Percentiles rank a stretch among this genome's conserved stretches.
These are phyloP conservation scores for Sebastes miniatus DNA, from an alignment of 2,797 vertebrate species.

Conservation along the genomic window DNA sequence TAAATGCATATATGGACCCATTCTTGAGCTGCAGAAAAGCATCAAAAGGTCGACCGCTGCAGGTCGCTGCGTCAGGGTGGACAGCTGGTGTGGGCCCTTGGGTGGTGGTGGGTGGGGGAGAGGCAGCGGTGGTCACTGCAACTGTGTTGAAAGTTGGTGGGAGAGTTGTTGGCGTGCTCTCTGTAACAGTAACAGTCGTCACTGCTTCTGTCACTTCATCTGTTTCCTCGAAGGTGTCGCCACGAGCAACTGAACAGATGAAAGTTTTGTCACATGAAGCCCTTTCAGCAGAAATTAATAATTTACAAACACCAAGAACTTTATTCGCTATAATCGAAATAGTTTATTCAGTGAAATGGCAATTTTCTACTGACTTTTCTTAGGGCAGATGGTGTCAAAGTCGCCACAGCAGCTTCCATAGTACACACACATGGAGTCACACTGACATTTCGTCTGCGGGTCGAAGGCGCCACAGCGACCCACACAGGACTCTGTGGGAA, in stretches of 20 bases:
- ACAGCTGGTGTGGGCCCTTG: neutral
- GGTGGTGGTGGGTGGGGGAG: neutral
- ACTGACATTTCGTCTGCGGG: slow-evolving; percentile 87
- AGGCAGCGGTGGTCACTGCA: neutral
- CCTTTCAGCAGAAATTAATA: neutral
- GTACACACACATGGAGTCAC: slow-evolving; percentile 90
- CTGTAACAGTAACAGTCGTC: neutral
- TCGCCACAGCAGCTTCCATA: slow-evolving; percentile 93
- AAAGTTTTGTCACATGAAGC: neutral
- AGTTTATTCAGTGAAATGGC: neutral
- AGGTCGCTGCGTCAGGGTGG: slow-evolving; percentile 74
- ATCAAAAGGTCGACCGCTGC: slow-evolving; percentile 88
- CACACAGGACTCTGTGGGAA: slow-evolving; percentile 86
- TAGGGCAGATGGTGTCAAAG: slow-evolving; percentile 82
- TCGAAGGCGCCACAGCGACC: slow-evolving; percentile 86
- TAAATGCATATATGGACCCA: slow-evolving; percentile 91
- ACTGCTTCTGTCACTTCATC: slow-evolving; percentile 64
- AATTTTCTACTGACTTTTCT: slow-evolving; percentile 80
- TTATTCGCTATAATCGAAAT: neutral
- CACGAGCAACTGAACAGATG: slow-evolving; percentile 82
- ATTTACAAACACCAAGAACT: neutral
- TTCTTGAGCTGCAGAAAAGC: slow-evolving; percentile 96
- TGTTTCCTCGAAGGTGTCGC: slow-evolving; percentile 85
- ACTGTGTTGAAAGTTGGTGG: neutral
- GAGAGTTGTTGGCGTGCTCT: neutral